Evolutionary conservation across 2,113 vertebrate species (phyloP).

Genomic region (Petroica traversi): DNA sequence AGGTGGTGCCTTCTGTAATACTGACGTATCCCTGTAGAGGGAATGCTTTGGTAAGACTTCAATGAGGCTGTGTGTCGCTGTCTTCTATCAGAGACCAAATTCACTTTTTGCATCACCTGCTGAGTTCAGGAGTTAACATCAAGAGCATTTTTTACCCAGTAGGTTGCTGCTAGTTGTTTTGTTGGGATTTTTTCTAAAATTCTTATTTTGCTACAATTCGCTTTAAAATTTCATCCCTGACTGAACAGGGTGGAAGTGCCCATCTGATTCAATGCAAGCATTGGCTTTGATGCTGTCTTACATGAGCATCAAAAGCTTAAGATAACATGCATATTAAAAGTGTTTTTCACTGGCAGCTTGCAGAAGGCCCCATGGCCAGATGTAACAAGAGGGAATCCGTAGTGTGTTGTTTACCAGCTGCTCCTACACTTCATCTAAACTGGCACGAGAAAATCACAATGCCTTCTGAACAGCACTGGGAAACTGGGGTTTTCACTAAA

Average conservation of each 20-base stretch:
- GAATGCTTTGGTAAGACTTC: conserved; percentile 63
- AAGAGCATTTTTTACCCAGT: not conserved
- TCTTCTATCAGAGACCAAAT: not conserved
- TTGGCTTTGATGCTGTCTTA: conserved; percentile 45
- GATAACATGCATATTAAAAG: conserved; percentile 33
- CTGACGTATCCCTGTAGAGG: conserved; percentile 56
- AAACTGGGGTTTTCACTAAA: not conserved
- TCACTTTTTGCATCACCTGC: not conserved
- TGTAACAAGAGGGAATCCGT: not conserved
- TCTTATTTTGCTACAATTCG: not conserved
- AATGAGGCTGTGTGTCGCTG: not conserved
- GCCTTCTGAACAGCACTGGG: not conserved
- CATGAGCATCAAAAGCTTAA: conserved; percentile 38
- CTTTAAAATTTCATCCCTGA: conserved; percentile 20
- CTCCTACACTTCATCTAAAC: not conserved
- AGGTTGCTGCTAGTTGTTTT: not conserved
- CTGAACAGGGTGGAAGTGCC: not conserved
- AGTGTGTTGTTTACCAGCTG: not conserved
- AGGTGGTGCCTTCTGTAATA: conserved; percentile 2
- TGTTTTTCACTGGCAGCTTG: conserved; percentile 7
- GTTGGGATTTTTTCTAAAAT: not conserved
- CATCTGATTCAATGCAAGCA: not conserved
- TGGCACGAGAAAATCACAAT: not conserved
- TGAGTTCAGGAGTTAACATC: not conserved
- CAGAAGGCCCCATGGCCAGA: conserved; percentile 2